phyloP scores from a whole-genome alignment of 2,888 invertebrate genomes.

The Sclerodermus sp. region DNA sequence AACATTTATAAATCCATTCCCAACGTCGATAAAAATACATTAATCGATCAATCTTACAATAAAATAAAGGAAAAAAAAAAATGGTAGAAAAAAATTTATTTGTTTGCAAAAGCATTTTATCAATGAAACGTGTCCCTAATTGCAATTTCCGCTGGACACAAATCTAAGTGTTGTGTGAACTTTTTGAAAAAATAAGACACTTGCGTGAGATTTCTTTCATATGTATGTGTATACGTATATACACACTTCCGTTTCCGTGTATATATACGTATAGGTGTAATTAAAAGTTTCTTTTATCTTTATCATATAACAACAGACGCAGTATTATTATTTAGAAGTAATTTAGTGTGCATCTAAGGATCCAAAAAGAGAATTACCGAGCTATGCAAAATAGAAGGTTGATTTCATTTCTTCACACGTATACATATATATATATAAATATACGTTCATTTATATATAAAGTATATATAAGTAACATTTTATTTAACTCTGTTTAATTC shows the following conservation, averaged over 20 bases:
- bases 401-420: constrained; percentile 45
- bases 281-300: constrained; percentile 38
- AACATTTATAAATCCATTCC: too few species aligned
- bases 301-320: constrained; percentile 42
- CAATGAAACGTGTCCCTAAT: too few species aligned
- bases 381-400: constrained; percentile 57
- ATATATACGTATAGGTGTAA: constrained; percentile 40
- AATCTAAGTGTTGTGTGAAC: constrained; percentile 24
- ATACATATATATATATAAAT: constrained; percentile 40
- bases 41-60: too few species aligned
- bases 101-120: too few species aligned
- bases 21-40: too few species aligned
- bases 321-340: constrained; percentile 36
- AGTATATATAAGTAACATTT: constrained; percentile 48
- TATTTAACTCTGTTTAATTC: not conserved
- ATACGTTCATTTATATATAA: constrained; percentile 41
- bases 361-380: constrained; percentile 52
- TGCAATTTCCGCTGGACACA: not conserved
- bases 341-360: constrained; percentile 51
- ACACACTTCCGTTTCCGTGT: constrained; percentile 34
- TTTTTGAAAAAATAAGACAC: constrained; percentile 48
- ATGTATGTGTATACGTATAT: constrained; percentile 39
- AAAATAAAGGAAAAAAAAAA: too few species aligned
- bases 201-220: constrained; percentile 48
- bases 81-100: too few species aligned